phyloP scores from a whole-genome alignment of 2,113 vertebrate species.

The Dromas ardeola region DNA sequence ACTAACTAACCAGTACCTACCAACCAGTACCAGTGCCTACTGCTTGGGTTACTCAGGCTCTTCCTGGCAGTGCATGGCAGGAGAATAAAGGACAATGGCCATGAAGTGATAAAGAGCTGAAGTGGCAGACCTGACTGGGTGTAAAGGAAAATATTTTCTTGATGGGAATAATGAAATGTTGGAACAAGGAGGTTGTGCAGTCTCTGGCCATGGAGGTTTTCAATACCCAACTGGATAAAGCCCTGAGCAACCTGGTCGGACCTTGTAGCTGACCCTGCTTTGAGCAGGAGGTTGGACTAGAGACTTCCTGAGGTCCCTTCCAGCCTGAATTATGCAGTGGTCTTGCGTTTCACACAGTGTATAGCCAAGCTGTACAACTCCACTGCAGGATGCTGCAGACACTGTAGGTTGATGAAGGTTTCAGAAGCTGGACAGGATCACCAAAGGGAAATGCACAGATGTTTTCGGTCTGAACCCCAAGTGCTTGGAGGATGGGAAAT shows the following conservation, averaged over 20 bases:
- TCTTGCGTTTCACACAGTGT: background rate
- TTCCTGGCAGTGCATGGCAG: background rate
- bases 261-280: background rate
- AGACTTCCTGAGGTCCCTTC: background rate
- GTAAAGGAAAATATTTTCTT: background rate
- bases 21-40: background rate
- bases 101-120: background rate
- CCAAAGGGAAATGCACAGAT: background rate
- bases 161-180: background rate
- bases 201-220: background rate
- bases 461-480: background rate
- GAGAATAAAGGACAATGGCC: background rate
- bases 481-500: background rate
- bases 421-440: background rate
- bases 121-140: background rate
- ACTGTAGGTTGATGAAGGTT: background rate
- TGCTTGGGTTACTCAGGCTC: background rate
- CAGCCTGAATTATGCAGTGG: background rate
- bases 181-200: background rate
- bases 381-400: background rate
- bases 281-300: background rate
- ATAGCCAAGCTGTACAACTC: background rate
- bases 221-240: background rate
- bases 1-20: background rate
- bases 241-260: background rate